Conservation (phyloP, 2,888 invertebrate species). For the Brachynemurus nebulosus region DNA sequence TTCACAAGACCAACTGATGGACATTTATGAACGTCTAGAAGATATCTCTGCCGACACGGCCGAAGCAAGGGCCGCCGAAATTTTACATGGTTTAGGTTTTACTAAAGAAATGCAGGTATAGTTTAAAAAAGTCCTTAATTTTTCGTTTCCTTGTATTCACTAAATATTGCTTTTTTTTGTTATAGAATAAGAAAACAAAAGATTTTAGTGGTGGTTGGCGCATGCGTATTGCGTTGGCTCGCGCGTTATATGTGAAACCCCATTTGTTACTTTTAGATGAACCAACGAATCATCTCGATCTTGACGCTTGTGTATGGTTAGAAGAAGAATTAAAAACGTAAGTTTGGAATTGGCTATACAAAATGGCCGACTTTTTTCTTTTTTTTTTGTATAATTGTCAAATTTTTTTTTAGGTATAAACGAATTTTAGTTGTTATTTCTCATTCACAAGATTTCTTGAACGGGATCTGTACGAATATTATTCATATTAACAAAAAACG, state of each 20-base stretch:
- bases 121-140: neutral
- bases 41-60: conserved; percentile 94
- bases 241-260: conserved; percentile 95
- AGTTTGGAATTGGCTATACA: conserved; percentile 21
- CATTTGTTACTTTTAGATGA: conserved; percentile 92
- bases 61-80: conserved; percentile 84
- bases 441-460: conserved; percentile 98
- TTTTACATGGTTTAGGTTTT: conserved; percentile 95
- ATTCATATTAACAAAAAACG: conserved; percentile 89
- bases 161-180: neutral
- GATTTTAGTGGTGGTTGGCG: conserved; percentile 94
- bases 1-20: conserved; percentile 91
- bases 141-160: neutral
- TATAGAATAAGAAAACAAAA: conserved; percentile 52
- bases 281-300: conserved; percentile 97
- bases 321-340: conserved; percentile 91
- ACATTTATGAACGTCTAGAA: conserved; percentile 93
- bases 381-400: conserved; percentile 1
- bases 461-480: conserved; percentile 94
- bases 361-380: no score
- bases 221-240: conserved; percentile 94
- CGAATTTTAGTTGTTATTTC: conserved; percentile 95
- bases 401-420: conserved; percentile 55
- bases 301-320: conserved; percentile 99
- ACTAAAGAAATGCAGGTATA: conserved; percentile 61